These are phyloP conservation scores for Lutjanus erythropterus DNA, from an alignment of 2,113 vertebrate species.

Conservation along the genomic window DNA sequence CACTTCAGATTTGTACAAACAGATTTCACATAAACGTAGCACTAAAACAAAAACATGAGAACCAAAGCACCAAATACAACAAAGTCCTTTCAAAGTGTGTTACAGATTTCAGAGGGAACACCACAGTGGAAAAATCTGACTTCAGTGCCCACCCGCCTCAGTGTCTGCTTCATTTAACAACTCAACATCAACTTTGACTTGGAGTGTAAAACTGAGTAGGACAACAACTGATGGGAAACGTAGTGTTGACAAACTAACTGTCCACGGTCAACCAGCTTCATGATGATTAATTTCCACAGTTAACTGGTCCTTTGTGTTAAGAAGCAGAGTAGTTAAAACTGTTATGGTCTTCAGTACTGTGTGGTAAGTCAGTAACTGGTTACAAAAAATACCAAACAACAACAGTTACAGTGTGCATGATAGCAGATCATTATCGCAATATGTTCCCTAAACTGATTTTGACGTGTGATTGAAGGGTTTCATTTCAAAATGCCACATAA, in stretches of 20 bases:
- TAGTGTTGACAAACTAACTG: neutral
- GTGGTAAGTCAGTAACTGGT: neutral
- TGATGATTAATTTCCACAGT: neutral
- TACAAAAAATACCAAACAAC: neutral
- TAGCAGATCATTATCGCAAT: neutral
- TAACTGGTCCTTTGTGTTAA: neutral
- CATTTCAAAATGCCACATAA: neutral
- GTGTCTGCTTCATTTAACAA: neutral
- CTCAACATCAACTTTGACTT: neutral
- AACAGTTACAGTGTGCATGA: neutral
- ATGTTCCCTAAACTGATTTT: neutral
- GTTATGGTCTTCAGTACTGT: neutral
- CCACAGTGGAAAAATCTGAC: neutral
- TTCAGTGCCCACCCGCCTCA: neutral
- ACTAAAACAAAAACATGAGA: slow-evolving; percentile 23
- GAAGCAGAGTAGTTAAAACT: neutral
- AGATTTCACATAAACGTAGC: slow-evolving; percentile 20
- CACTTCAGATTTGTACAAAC: slow-evolving; percentile 58
- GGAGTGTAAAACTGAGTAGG: neutral
- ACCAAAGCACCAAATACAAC: slow-evolving; percentile 46
- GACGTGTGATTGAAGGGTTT: neutral
- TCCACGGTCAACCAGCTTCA: neutral
- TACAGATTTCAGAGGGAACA: neutral
- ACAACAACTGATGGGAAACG: neutral
- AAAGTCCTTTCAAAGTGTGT: neutral